Evolutionary conservation across 92 coral and sea anemone genomes (phyloP).

Genomic region (Phenganax stokvisi): DNA sequence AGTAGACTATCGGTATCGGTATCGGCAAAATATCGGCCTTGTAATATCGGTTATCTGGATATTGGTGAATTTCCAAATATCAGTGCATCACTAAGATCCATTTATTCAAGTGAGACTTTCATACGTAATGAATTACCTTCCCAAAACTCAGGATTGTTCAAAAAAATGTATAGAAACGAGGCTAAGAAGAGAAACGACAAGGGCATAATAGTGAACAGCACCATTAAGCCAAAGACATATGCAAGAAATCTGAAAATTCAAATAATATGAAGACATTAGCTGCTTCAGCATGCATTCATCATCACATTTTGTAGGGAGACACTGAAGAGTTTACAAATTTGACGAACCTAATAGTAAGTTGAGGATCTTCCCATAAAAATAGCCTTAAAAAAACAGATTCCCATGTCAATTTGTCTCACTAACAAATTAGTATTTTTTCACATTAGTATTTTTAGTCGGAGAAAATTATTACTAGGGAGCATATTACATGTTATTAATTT

Average conservation of each 20-base stretch:
- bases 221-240: constrained; percentile 14
- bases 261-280: background rate
- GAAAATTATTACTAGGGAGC: no score
- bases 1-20: background rate
- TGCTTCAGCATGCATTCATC: no score
- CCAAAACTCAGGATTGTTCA: constrained; percentile 19
- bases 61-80: no score
- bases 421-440: no score
- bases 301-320: no score
- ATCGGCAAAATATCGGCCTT: no score
- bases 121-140: background rate
- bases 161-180: constrained; percentile 5
- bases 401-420: no score
- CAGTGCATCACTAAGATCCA: no score
- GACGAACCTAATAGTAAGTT: constrained; percentile 23
- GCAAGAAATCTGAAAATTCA: constrained; percentile 24
- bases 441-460: no score
- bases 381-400: constrained; percentile 2
- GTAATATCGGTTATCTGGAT: no score
- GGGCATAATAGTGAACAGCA: constrained; percentile 5
- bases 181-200: constrained; percentile 11
- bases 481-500: no score
- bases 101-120: background rate
- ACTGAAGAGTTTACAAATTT: background rate
- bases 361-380: constrained; percentile 38